Evolutionary conservation across 2,113 vertebrate species (phyloP), one percentile per base, ranked within the genome.

Genomic region (Myxocyprinus asiaticus): DNA sequence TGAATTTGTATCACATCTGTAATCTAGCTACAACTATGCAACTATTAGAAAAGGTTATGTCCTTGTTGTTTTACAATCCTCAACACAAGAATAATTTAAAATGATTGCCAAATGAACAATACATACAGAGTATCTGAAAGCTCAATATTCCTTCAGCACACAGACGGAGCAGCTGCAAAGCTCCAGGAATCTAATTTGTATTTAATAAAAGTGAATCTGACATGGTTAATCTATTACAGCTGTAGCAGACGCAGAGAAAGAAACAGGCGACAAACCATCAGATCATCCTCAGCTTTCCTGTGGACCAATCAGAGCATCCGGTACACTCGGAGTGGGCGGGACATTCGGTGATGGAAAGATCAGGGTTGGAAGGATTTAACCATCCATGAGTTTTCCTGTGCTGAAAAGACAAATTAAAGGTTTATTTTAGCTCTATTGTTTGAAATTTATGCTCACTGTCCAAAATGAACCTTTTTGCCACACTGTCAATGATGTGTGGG

Each of bases 111-210:
- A 69, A 76, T 55, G 14, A 73, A 47, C 62, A 83, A 48, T 67
- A 51, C 74, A 65, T 17, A 42, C 47, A 43, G 8, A 50, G 67
- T 66, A 63, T 63, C 67, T 67, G 78, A 53, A 73, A 65, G 59
- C 67, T 67, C 70, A 70, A 75, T 73, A 66, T 73, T 71, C 79
- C 56, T 73, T 65, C 63, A 67, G 62, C 45, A 42, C 61, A 48
- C 67, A 83, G 82, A 79, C 64, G 65, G 50, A 69, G 48, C 73
- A 76, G 73, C 73, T 65, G 73, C 14, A 69, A 67, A 77, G 73
- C 74, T 59, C 73, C 73, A 77, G 78, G 78, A 80, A 80, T 72
- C 72, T 80, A 80, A 80, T 83, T 76, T 80, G 77, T 69, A 63
- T 68, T 80, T 83, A 80, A 76, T 76, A 76, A 77, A 72, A 58